Conservation (phyloP, 2,797 vertebrate species). For the Florisuga fusca region DNA sequence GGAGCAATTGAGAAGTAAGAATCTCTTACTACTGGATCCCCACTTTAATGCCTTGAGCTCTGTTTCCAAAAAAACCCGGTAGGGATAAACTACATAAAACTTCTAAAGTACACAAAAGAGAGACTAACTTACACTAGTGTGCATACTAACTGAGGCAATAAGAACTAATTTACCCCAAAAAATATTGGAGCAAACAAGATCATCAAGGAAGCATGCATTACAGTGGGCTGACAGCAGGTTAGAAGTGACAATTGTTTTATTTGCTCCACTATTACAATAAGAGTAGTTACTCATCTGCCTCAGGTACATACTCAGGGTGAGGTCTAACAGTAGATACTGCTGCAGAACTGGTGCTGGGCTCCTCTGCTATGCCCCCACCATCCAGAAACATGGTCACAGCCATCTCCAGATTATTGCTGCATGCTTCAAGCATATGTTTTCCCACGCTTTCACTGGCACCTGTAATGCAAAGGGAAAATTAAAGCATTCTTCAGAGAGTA, state of each 20-base stretch:
- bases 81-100: neutral
- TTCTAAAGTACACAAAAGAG: neutral
- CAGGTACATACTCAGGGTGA: conserved; percentile 80
- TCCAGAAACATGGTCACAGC: conserved; percentile 99
- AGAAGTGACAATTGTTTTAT: neutral
- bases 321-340: conserved; percentile 89
- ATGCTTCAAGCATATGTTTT: conserved; percentile 97
- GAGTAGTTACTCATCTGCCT: neutral
- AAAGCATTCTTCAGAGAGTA: neutral
- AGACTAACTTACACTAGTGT: neutral
- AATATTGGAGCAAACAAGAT: no score
- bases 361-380: conserved; percentile 93
- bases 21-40: neutral
- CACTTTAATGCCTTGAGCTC: neutral
- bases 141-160: accelerated
- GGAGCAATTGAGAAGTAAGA: neutral
- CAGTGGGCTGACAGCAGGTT: neutral
- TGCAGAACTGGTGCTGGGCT: conserved; percentile 96
- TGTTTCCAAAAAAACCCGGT: accelerated
- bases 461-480: conserved; percentile 65
- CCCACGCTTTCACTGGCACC: conserved; percentile 97
- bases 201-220: accelerated
- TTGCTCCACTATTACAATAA: neutral
- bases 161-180: neutral
- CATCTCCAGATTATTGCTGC: conserved; percentile 99